Evolutionary conservation across 2,113 vertebrate genomes (phyloP).

Genomic region (Tretioscincus oriximinensis): DNA sequence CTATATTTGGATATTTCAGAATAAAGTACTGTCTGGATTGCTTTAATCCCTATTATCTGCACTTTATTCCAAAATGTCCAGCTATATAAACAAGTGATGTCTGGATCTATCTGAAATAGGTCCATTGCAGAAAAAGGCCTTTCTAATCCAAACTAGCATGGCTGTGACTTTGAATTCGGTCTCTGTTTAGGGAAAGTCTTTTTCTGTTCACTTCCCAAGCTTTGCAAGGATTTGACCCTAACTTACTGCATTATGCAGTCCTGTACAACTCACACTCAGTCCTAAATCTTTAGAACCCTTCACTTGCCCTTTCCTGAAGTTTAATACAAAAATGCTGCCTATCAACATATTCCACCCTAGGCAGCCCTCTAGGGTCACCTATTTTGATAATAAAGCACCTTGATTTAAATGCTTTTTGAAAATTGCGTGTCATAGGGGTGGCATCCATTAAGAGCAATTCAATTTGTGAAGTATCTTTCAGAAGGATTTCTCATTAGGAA

Average conservation of each 20-base stretch:
- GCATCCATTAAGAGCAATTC: background rate
- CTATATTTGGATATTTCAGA: too few species aligned
- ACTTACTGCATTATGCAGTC: background rate
- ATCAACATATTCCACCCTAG: background rate
- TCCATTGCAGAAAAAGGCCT: too few species aligned
- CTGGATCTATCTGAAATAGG: too few species aligned
- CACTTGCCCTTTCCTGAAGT: background rate
- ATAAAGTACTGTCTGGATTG: too few species aligned
- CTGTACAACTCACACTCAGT: background rate
- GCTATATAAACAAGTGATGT: too few species aligned
- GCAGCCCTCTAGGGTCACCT: background rate
- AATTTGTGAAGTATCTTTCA: background rate
- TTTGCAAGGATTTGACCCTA: background rate
- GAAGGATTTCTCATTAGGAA: constrained; percentile 5
- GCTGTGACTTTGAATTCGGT: too few species aligned
- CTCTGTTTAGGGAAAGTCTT: background rate
- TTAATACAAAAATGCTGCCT: background rate
- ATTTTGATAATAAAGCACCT: background rate
- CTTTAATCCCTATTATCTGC: too few species aligned
- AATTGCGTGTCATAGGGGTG: background rate
- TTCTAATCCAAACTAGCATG: too few species aligned
- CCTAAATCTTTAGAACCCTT: background rate
- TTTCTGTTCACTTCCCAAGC: background rate
- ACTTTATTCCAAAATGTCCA: too few species aligned
- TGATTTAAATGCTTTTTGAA: background rate